Conservation (phyloP, 23 tunicate genomes). For the Ciona savignyi region DNA sequence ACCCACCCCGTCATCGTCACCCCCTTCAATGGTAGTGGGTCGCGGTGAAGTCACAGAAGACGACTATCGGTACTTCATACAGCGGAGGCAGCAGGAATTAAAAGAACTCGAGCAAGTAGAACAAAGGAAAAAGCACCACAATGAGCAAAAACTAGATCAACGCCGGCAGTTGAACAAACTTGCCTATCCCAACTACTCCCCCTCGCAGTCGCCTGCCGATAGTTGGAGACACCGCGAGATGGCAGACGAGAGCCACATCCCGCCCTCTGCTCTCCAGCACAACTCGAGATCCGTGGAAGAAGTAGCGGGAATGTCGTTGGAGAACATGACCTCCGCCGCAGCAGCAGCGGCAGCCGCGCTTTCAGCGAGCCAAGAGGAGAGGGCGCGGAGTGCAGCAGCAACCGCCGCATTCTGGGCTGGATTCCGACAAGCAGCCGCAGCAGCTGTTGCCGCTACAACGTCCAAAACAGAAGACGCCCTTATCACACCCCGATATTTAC, state of each 20-base stretch:
- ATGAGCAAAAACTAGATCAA: neutral
- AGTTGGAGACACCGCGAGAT: slow-evolving; percentile 12
- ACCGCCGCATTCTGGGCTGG: slow-evolving; percentile 88
- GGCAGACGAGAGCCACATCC: slow-evolving; percentile 4
- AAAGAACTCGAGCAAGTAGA: neutral
- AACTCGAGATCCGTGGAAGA: slow-evolving; percentile 4
- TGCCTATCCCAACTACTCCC: neutral
- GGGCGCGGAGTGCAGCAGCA: slow-evolving; percentile 38
- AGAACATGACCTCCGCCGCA: neutral
- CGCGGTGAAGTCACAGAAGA: slow-evolving; percentile 8
- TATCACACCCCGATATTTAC: neutral
- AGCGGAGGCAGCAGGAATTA: neutral
- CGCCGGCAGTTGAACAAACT: neutral
- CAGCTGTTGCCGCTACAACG: slow-evolving; percentile 44
- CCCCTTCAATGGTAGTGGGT: slow-evolving; percentile 73
- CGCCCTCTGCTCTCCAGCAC: neutral
- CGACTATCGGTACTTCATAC: slow-evolving; percentile 9
- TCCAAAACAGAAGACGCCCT: slow-evolving; percentile 21
- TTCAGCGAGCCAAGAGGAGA: slow-evolving; percentile 63
- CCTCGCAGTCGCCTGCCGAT: slow-evolving; percentile 11
- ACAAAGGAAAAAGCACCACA: neutral
- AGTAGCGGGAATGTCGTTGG: slow-evolving; percentile 12
- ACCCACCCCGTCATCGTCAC: slow-evolving; percentile 39
- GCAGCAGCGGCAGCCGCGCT: slow-evolving; percentile 24
- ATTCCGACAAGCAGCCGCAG: slow-evolving; percentile 69